Evolutionary conservation across 2,797 vertebrate species (phyloP).

Genomic region (Argyrosomus regius): DNA sequence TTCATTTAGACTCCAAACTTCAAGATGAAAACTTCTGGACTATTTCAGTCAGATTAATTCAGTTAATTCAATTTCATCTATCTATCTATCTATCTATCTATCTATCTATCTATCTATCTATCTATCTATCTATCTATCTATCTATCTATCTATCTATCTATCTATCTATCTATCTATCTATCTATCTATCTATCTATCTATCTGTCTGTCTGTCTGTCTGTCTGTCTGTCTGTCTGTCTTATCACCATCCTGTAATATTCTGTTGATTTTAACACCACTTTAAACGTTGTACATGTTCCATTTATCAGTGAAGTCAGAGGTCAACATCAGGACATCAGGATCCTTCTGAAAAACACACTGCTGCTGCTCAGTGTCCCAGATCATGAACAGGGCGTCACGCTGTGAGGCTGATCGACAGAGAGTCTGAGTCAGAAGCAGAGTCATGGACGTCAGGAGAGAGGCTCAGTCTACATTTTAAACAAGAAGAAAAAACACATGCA

Average conservation of each 20-base stretch:
- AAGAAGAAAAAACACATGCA: slow-evolving; percentile 20
- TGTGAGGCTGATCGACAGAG: slow-evolving; percentile 18
- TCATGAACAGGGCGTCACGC: neutral
- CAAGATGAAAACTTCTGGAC: too few species aligned
- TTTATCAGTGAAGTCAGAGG: slow-evolving; percentile 36
- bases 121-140: too few species aligned
- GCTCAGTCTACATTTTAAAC: slow-evolving; percentile 16
- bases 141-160: too few species aligned
- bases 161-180: too few species aligned
- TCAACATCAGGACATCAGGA: slow-evolving; percentile 13
- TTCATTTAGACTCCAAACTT: too few species aligned
- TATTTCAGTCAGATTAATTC: too few species aligned
- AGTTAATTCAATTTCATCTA: too few species aligned
- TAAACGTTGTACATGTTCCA: neutral
- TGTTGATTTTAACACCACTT: neutral
- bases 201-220: neutral
- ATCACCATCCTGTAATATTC: neutral
- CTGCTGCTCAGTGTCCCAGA: neutral
- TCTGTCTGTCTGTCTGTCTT: neutral
- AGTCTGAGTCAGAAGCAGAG: slow-evolving; percentile 36
- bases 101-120: neutral
- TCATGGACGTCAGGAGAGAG: neutral
- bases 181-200: neutral
- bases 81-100: too few species aligned
- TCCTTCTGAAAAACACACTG: slow-evolving; percentile 13